These are phyloP conservation scores for Zosterops japonicus DNA, from an alignment of 2,113 vertebrate genomes.

Conservation along the genomic window DNA sequence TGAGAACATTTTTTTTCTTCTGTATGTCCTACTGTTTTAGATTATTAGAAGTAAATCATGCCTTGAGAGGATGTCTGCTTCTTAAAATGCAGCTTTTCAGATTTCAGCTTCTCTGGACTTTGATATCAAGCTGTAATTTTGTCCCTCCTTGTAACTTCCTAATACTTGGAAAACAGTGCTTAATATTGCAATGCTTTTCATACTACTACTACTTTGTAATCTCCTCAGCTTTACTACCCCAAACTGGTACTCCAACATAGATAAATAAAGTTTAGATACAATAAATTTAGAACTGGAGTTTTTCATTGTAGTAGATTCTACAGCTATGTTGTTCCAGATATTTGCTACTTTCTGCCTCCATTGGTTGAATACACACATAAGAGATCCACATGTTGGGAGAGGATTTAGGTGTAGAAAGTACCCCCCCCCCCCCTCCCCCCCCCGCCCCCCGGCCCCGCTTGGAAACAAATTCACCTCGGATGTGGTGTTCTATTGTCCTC, in stretches of 20 bases:
- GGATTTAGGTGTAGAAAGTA: neutral
- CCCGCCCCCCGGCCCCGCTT: neutral
- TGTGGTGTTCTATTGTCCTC: neutral
- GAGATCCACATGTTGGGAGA: neutral
- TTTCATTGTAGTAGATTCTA: neutral
- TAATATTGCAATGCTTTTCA: neutral
- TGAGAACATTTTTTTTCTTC: neutral
- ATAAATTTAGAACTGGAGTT: neutral
- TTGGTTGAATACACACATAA: neutral
- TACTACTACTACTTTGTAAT: neutral
- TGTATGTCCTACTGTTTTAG: neutral
- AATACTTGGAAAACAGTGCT: neutral
- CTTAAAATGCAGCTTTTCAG: neutral
- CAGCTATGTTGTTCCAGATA: neutral
- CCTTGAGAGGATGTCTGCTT: neutral
- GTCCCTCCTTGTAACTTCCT: neutral
- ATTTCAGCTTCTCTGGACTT: neutral
- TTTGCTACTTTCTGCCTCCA: neutral
- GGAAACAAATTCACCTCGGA: neutral
- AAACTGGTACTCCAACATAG: neutral
- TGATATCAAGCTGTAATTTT: neutral
- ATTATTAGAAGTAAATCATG: neutral
- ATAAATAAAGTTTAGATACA: neutral
- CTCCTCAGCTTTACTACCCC: neutral
- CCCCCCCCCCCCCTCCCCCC: no score